phyloP scores from a whole-genome alignment of 2,888 invertebrate genomes.

The Halocaridina rubra region DNA sequence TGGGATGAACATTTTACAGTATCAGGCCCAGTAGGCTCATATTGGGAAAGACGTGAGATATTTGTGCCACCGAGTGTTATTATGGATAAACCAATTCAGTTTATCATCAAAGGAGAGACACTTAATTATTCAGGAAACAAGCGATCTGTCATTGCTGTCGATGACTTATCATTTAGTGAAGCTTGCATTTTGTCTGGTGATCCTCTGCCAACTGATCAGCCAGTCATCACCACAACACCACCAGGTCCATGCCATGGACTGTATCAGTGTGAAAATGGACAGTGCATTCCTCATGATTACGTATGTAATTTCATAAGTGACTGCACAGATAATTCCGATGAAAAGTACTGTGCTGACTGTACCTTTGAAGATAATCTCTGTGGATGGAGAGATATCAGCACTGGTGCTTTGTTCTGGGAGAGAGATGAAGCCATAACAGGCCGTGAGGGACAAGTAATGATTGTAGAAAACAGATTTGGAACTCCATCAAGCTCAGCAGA shows the following conservation, averaged over 20 bases:
- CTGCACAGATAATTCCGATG: slow-evolving; percentile 32
- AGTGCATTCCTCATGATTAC: slow-evolving; percentile 31
- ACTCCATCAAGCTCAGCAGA: background rate
- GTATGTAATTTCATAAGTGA: slow-evolving; percentile 39
- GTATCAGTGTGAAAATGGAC: slow-evolving; percentile 34
- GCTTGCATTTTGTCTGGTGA: slow-evolving; percentile 2
- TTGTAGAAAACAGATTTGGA: slow-evolving; percentile 11
- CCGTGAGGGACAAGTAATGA: slow-evolving; percentile 22
- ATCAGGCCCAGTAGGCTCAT: slow-evolving; percentile 24
- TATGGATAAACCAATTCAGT: slow-evolving; percentile 13
- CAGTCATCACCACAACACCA: slow-evolving; percentile 21
- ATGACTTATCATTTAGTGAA: slow-evolving; percentile 41
- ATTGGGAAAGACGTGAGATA: slow-evolving; percentile 40
- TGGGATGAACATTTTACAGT: slow-evolving; percentile 2
- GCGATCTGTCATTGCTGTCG: slow-evolving; percentile 41
- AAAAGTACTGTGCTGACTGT: slow-evolving; percentile 44
- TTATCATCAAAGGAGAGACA: slow-evolving; percentile 17
- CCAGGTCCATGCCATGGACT: background rate
- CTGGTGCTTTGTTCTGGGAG: slow-evolving; percentile 28
- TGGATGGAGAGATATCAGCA: slow-evolving; percentile 43
- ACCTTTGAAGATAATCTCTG: slow-evolving; percentile 34
- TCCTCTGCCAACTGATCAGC: slow-evolving; percentile 13
- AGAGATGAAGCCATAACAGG: background rate
- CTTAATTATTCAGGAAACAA: background rate
- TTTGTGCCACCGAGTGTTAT: slow-evolving; percentile 12